Percentiles rank a stretch among this genome's conserved stretches.
phyloP scores from a whole-genome alignment of 2,113 vertebrate genomes.

The Tyrannus savana region DNA sequence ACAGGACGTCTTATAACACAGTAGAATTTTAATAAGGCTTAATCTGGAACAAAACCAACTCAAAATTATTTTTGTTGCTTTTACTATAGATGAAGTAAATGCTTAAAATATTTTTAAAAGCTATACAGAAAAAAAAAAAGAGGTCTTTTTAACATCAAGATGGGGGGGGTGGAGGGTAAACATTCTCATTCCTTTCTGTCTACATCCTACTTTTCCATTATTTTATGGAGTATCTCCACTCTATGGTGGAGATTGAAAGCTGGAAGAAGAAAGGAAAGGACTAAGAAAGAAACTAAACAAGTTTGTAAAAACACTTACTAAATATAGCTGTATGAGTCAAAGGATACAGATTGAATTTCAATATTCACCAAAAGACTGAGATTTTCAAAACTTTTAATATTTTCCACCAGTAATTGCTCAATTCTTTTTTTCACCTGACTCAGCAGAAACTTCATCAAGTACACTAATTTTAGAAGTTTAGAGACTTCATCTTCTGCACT shows the following conservation, averaged over 20 bases:
- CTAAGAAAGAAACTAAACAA: background rate
- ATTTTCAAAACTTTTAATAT: background rate
- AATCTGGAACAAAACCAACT: background rate
- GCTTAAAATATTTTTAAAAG: background rate
- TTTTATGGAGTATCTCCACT: background rate
- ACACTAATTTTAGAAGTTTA: background rate
- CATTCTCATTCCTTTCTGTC: background rate
- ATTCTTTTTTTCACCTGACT: background rate
- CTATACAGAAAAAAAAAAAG: background rate
- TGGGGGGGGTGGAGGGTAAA: background rate
- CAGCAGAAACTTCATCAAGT: background rate
- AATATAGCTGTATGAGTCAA: background rate
- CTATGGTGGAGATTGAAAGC: background rate
- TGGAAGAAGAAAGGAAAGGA: background rate
- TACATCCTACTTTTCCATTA: background rate
- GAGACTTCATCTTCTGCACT: background rate
- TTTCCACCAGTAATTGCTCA: background rate
- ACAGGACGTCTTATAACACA: background rate
- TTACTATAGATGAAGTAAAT: background rate
- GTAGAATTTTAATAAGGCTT: constrained; percentile 18
- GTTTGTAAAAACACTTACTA: background rate
- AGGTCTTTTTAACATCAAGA: background rate
- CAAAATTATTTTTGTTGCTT: background rate
- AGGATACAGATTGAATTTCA: background rate
- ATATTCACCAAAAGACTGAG: background rate